A percentile compares a stretch with the other conserved stretches of the same genome.
These are phyloP conservation scores for Opisthocomus hoazin DNA, from an alignment of 2,113 vertebrate species.

Conservation along the genomic window DNA sequence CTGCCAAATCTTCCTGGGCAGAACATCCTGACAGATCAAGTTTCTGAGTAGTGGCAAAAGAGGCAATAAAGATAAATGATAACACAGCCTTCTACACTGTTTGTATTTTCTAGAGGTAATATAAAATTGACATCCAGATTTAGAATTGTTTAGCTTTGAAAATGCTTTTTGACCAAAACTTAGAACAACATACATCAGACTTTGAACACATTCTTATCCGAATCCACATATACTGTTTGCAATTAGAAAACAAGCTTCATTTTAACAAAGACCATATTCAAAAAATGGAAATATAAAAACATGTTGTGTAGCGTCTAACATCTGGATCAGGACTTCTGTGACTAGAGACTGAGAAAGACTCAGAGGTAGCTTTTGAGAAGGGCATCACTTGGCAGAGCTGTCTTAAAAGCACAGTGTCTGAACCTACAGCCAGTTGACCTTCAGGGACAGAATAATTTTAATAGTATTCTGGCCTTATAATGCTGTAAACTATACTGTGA, in stretches of 20 bases:
- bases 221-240: background rate
- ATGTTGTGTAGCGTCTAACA: background rate
- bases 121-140: background rate
- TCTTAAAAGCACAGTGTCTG: background rate
- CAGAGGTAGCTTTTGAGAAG: background rate
- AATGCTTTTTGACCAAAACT: background rate
- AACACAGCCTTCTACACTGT: fast-evolving
- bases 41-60: background rate
- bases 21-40: background rate
- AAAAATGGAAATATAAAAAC: background rate
- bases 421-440: slow-evolving; percentile 25
- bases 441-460: background rate
- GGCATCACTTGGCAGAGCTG: background rate
- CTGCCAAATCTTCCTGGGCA: background rate
- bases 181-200: background rate
- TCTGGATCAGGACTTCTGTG: background rate
- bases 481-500: slow-evolving; percentile 3
- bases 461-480: slow-evolving; percentile 13
- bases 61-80: background rate
- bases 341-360: background rate
- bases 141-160: background rate
- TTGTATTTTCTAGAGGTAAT: background rate
- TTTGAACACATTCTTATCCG: background rate
- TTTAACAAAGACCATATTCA: background rate
- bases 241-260: background rate